Evolutionary conservation across 2,113 vertebrate genomes (phyloP), one percentile per base, ranked within the genome.

Genomic region (Meles meles): DNA sequence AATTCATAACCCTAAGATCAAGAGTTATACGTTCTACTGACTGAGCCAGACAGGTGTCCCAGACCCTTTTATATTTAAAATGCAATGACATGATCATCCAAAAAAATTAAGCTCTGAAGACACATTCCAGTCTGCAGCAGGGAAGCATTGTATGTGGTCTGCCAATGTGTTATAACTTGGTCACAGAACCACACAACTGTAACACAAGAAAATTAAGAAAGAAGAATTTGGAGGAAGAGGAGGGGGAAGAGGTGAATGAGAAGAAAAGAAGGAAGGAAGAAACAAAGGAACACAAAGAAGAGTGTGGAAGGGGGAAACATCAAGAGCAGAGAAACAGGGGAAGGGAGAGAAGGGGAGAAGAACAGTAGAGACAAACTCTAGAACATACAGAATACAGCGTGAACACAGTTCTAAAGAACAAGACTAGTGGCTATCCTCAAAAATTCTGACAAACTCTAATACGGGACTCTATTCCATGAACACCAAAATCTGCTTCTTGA

Each of bases 321-420:
- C 3, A 79, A 81, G 59, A 29, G 5, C 79, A 82, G 67, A 65
- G 37, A 65, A 21, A 77, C 2, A 77, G 63, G 5, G 25, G 23
- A 55, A 23, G n/a, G 25, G 37, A 59, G 5, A 13, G 29, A 31
- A 31, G 25, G 7, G 34, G 20, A 52, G 2, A 8, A 77, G 39
- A 21, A 44, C 13, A 9, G 15, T 14, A 72, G 74, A 61, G 72
- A 11, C 18, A 23, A 21, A 47, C 11, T 84, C 49, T 2, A 49
- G 23, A 47, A 67, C 37, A 57, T 7, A 29, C 8, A 72, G 20
- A 52, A 21, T 1, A 18, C 2, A 9, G 2, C 0, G 4, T 6
- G 65, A n/a, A 12, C 42, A 10, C 0, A 23, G 27, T 23, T 76
- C 27, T 84, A 63, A 37, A 25, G 25, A 47, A 10, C 9, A 59